Evolutionary conservation across 2,113 vertebrate species (phyloP).

Genomic region (Copsychus sechellarum): DNA sequence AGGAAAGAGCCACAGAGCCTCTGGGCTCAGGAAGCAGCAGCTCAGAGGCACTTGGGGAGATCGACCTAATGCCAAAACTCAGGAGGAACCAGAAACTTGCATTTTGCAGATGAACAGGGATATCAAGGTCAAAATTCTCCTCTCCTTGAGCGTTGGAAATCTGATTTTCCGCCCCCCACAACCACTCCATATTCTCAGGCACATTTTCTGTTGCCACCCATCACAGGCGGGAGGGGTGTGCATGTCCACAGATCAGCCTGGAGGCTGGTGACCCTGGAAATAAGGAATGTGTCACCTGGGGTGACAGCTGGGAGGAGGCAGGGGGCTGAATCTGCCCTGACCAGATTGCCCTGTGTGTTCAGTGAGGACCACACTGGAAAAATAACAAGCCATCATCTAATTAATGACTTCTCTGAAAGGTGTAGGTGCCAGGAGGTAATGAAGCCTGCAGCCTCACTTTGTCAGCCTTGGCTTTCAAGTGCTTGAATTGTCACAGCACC

Average conservation of each 20-base stretch:
- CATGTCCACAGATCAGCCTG: rapidly evolving
- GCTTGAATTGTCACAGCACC: rapidly evolving
- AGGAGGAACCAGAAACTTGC: neutral
- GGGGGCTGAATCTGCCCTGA: rapidly evolving
- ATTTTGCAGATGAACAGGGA: neutral
- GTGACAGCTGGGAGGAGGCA: neutral
- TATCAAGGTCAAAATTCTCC: neutral
- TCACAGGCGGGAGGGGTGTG: rapidly evolving
- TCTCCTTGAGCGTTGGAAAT: neutral
- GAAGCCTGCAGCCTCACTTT: neutral
- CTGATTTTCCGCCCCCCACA: rapidly evolving
- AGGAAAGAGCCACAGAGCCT: neutral
- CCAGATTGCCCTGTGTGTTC: rapidly evolving
- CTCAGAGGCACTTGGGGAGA: neutral
- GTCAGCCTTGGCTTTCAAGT: neutral
- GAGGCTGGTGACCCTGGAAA: neutral
- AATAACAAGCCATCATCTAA: neutral
- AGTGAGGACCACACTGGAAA: neutral
- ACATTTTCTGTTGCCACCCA: neutral
- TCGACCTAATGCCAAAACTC: neutral
- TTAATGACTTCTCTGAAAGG: neutral
- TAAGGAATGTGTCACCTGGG: neutral
- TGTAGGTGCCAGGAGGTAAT: neutral
- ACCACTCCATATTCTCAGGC: neutral
- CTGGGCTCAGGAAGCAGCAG: neutral